phyloP scores from a whole-genome alignment of 2,888 invertebrate species.

The Entomobrya proxima region DNA sequence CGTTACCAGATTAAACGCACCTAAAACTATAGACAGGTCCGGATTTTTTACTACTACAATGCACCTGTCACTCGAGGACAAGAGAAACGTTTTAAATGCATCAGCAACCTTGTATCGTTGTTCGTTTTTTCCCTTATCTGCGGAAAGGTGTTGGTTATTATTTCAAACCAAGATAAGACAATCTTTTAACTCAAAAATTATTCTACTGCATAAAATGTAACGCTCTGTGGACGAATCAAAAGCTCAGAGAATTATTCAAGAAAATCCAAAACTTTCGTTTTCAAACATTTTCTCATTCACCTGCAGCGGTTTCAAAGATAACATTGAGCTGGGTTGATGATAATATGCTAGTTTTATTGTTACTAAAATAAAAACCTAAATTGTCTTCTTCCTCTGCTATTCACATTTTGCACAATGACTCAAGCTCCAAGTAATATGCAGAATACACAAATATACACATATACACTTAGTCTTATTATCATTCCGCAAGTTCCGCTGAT shows the following conservation, averaged over 20 bases:
- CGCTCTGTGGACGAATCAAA: conserved; percentile 5
- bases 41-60: background rate
- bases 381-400: too few species aligned
- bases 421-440: too few species aligned
- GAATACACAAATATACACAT: too few species aligned
- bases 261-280: conserved; percentile 36
- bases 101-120: background rate
- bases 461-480: background rate
- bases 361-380: too few species aligned
- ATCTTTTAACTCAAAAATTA: background rate
- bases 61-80: conserved; percentile 15
- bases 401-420: too few species aligned
- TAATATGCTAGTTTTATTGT: too few species aligned
- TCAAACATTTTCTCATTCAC: background rate
- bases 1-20: background rate
- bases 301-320: too few species aligned
- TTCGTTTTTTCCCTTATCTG: background rate
- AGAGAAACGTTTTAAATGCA: conserved; percentile 28
- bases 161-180: conserved; percentile 10
- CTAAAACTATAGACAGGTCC: too few species aligned
- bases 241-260: background rate
- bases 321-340: too few species aligned
- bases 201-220: background rate
- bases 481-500: conserved; percentile 25
- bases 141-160: background rate